A percentile compares a stretch with the other conserved stretches of the same genome.
These are phyloP conservation scores for Agrilus biguttatus DNA, from an alignment of 2,888 invertebrate genomes.

Conservation along the genomic window DNA sequence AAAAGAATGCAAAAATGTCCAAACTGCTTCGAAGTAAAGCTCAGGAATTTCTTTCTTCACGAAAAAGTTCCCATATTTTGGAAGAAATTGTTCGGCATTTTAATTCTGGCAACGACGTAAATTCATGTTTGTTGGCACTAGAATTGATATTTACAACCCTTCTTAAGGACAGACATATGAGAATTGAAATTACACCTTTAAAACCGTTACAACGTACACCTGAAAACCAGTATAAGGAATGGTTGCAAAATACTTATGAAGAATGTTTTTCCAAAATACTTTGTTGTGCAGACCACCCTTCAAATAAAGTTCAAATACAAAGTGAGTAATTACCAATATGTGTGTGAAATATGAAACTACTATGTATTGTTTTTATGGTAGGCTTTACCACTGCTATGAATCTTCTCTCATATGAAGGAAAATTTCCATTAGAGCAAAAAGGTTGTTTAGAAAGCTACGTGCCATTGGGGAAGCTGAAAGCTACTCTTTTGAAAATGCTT, in stretches of 20 bases:
- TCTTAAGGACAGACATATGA: slow-evolving; percentile 50
- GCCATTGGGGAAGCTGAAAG: slow-evolving; percentile 51
- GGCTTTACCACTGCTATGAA: slow-evolving; percentile 61
- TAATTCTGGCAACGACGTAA: slow-evolving; percentile 34
- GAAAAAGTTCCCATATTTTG: slow-evolving; percentile 49
- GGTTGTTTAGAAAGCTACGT: slow-evolving; percentile 42
- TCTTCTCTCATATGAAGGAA: slow-evolving; percentile 57
- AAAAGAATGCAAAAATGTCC: slow-evolving; percentile 38
- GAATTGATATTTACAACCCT: slow-evolving; percentile 59
- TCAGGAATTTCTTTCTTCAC: slow-evolving; percentile 53
- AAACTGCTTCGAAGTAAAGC: slow-evolving; percentile 53
- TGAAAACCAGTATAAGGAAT: slow-evolving; percentile 48
- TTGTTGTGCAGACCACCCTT: slow-evolving; percentile 34
- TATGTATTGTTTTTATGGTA: slow-evolving; percentile 12
- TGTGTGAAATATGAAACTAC: slow-evolving; percentile 26
- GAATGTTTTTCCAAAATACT: slow-evolving; percentile 45
- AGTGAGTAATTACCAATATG: slow-evolving; percentile 14
- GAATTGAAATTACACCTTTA: slow-evolving; percentile 42
- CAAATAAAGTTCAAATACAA: slow-evolving; percentile 26
- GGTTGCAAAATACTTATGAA: slow-evolving; percentile 58
- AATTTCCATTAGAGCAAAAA: slow-evolving; percentile 42
- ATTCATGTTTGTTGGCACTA: slow-evolving; percentile 48
- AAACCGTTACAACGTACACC: slow-evolving; percentile 41
- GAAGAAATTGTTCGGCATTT: slow-evolving; percentile 54
- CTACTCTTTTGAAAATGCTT: slow-evolving; percentile 48